Percentiles rank a stretch among this genome's conserved stretches.
Conservation (phyloP, 2,888 invertebrate species). For the Spisula solida region DNA sequence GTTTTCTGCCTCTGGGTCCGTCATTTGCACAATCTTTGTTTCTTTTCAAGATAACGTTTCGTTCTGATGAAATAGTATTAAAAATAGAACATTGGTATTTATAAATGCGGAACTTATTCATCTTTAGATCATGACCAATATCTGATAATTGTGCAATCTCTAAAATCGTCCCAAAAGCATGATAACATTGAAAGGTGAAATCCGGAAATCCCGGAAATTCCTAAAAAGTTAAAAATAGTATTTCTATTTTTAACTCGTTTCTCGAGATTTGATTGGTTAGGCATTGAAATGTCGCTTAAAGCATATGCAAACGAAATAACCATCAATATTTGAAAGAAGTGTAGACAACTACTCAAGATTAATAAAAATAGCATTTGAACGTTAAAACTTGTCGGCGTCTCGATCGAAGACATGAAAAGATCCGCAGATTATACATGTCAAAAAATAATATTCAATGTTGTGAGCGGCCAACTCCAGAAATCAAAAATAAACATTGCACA, state of each 20-base stretch:
- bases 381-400: too few relatives aligned
- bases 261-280: too few relatives aligned
- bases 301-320: too few relatives aligned
- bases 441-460: too few relatives aligned
- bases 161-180: neutral
- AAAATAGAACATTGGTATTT: neutral
- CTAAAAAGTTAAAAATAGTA: neutral
- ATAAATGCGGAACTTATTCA: neutral
- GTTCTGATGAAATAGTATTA: neutral
- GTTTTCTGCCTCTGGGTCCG: neutral
- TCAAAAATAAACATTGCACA: constrained; percentile 9
- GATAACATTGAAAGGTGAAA: neutral
- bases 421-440: too few relatives aligned
- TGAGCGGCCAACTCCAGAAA: neutral
- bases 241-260: neutral
- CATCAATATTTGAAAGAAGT: too few relatives aligned
- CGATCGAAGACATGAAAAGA: too few relatives aligned
- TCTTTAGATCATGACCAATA: neutral
- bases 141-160: neutral
- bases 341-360: too few relatives aligned
- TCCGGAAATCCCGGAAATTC: neutral
- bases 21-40: neutral
- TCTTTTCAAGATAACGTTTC: neutral
- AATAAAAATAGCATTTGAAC: too few relatives aligned
- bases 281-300: too few relatives aligned